Conservation (phyloP, 2,888 invertebrate species). For the Antheraea yamamai region DNA sequence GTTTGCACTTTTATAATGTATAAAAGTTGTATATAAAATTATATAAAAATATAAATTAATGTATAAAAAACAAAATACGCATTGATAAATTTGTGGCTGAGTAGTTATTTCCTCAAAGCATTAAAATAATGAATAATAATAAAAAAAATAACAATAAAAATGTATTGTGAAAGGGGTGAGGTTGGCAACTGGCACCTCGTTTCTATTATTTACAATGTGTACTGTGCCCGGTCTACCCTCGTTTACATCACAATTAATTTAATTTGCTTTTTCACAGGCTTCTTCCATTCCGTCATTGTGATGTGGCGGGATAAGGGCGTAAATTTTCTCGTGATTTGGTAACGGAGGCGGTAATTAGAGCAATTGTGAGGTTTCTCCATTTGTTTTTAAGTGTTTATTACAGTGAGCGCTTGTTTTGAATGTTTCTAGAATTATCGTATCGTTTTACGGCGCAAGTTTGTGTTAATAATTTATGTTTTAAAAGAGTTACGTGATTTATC, state of each 20-base stretch:
- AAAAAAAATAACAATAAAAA: slow-evolving; percentile 30
- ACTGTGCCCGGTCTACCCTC: slow-evolving; percentile 68
- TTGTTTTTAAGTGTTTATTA: slow-evolving; percentile 76
- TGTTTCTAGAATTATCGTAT: slow-evolving; percentile 52
- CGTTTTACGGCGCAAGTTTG: slow-evolving; percentile 43
- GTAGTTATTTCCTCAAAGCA: not conserved
- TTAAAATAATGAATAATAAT: not conserved
- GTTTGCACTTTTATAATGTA: not conserved
- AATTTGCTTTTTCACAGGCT: slow-evolving; percentile 81
- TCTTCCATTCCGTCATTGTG: slow-evolving; percentile 75
- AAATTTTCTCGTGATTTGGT: slow-evolving; percentile 79
- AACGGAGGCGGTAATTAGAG: slow-evolving; percentile 75
- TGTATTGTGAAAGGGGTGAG: slow-evolving; percentile 63
- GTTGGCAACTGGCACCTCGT: slow-evolving; percentile 55
- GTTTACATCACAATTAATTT: slow-evolving; percentile 81
- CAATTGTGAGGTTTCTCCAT: slow-evolving; percentile 74
- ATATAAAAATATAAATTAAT: no score
- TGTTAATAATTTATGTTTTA: slow-evolving; percentile 34
- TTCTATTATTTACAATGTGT: slow-evolving; percentile 71
- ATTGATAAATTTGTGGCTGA: not conserved
- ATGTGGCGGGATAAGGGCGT: slow-evolving; percentile 72
- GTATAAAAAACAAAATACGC: no score
- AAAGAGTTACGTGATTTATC: slow-evolving; percentile 20
- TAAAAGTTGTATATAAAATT: no score
- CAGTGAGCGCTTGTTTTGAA: slow-evolving; percentile 56